phyloP scores from a whole-genome alignment of 2,888 invertebrate species.

The Tetanocera ferruginea region DNA sequence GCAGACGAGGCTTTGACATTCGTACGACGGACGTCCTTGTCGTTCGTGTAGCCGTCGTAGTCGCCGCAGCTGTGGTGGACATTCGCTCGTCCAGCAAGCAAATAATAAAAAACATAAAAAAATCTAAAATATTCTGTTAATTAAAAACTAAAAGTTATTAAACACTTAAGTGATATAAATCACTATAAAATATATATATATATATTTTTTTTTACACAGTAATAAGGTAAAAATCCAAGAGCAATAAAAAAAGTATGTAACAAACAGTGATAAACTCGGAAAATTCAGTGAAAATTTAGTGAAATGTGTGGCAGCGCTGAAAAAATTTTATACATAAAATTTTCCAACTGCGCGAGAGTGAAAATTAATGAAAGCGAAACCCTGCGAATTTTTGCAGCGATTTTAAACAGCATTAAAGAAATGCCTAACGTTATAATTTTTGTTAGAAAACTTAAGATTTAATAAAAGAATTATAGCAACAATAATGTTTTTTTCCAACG shows the following conservation, averaged over 20 bases:
- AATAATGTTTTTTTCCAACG: background rate
- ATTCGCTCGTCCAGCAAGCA: conserved; percentile 41
- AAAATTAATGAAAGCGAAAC: background rate
- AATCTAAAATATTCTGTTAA: conserved; percentile 21
- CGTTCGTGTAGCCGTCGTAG: conserved; percentile 41
- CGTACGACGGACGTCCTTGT: conserved; percentile 53
- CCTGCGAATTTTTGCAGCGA: background rate
- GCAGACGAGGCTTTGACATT: conserved; percentile 52
- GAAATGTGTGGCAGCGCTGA: background rate
- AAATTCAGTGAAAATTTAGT: background rate
- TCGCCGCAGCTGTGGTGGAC: conserved; percentile 32
- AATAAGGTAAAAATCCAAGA: background rate
- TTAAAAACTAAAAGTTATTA: conserved; percentile 10
- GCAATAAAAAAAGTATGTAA: background rate
- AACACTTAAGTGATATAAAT: background rate
- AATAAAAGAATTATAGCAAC: background rate
- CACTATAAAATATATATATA: background rate
- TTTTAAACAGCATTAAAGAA: background rate
- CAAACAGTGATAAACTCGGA: background rate
- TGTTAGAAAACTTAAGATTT: no score
- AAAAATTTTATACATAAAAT: background rate
- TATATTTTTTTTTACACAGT: background rate
- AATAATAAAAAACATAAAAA: conserved; percentile 21
- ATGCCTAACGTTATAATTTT: background rate
- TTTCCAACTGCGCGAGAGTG: background rate